Conservation (phyloP, 2,888 invertebrate genomes). For the Philaethria dido region DNA sequence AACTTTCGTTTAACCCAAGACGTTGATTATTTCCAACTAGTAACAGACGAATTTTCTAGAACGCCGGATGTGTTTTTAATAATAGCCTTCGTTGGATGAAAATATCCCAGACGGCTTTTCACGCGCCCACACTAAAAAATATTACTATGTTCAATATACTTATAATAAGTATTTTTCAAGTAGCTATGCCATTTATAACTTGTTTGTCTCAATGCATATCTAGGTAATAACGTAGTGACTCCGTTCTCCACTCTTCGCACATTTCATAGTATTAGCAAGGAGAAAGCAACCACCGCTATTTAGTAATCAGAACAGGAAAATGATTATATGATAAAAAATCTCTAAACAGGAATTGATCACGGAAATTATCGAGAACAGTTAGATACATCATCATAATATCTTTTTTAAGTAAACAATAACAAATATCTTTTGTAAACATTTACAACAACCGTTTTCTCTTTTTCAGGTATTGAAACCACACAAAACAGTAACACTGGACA, state of each 20-base stretch:
- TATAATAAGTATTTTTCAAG: slow-evolving; percentile 25
- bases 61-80: slow-evolving; percentile 49
- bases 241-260: not conserved
- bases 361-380: no score
- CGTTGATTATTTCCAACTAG: slow-evolving; percentile 19
- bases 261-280: no score
- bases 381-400: no score
- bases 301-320: no score
- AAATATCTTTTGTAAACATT: not conserved
- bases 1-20: not conserved
- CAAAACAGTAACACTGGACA: slow-evolving; percentile 52
- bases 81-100: slow-evolving; percentile 52
- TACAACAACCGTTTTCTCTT: slow-evolving; percentile 41
- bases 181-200: slow-evolving; percentile 10
- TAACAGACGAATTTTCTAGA: slow-evolving; percentile 43
- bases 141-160: slow-evolving; percentile 47
- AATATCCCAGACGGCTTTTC: slow-evolving; percentile 62
- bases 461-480: slow-evolving; percentile 67
- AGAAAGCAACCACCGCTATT: not conserved
- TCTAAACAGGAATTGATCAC: no score
- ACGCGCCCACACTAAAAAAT: slow-evolving; percentile 58
- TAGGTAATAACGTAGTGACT: not conserved
- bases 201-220: not conserved
- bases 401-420: not conserved
- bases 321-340: no score